phyloP scores from a whole-genome alignment of 2,113 vertebrate species.

The Ailuropoda melanoleuca region DNA sequence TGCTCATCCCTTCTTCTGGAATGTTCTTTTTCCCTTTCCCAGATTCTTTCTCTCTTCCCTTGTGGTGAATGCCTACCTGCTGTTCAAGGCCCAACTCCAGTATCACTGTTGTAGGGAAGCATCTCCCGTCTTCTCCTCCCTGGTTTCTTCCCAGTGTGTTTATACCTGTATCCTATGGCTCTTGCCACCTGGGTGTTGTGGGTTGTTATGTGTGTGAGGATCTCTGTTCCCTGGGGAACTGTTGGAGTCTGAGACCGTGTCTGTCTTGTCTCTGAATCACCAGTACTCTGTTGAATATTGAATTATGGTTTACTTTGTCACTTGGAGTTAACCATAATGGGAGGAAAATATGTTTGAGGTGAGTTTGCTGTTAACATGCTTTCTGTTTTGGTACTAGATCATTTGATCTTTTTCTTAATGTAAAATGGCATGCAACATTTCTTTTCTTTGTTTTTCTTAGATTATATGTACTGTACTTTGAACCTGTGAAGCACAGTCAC shows the following conservation, averaged over 20 bases:
- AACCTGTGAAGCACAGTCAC: neutral
- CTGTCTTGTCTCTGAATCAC: neutral
- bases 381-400: neutral
- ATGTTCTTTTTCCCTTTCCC: neutral
- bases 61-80: neutral
- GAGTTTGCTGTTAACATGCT: neutral
- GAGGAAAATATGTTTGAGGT: neutral
- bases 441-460: neutral
- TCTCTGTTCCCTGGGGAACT: neutral
- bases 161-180: neutral
- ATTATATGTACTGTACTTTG: neutral
- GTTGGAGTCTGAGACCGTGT: neutral
- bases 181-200: neutral
- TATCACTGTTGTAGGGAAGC: neutral
- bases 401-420: neutral
- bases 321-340: neutral
- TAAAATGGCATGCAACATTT: neutral
- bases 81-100: neutral
- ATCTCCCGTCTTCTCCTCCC: fast-evolving
- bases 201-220: neutral
- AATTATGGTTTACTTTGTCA: neutral
- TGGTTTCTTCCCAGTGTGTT: neutral
- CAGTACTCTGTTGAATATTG: neutral
- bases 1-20: neutral
- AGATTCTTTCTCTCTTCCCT: neutral